Evolutionary conservation across 2,797 vertebrate species (phyloP).

Genomic region (Acrossocheilus wenchowensis): DNA sequence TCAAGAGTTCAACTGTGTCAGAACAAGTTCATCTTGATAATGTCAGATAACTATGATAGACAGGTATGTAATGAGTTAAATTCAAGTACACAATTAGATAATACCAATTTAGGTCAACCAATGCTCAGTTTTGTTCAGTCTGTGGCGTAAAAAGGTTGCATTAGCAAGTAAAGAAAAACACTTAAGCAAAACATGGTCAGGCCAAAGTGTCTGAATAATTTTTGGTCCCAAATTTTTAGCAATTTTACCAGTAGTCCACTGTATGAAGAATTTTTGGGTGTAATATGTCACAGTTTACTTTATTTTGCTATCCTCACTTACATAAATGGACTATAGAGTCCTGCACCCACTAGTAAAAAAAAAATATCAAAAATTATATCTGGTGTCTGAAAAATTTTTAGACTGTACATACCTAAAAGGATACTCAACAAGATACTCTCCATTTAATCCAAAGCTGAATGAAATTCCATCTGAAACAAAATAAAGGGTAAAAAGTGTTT

Average conservation of each 20-base stretch:
- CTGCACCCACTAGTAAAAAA: background rate
- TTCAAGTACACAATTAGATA: background rate
- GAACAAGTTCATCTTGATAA: background rate
- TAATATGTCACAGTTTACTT: too few relatives aligned
- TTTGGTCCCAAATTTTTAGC: too few relatives aligned
- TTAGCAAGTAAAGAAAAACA: too few relatives aligned
- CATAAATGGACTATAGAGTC: background rate
- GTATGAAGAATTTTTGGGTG: too few relatives aligned
- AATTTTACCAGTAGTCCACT: too few relatives aligned
- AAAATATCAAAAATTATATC: background rate
- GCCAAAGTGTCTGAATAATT: too few relatives aligned
- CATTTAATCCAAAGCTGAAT: constrained; percentile 8
- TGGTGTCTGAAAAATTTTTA: background rate
- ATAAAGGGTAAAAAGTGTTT: constrained; percentile 42
- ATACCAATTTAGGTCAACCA: background rate
- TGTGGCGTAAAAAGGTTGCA: too few relatives aligned
- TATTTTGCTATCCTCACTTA: background rate
- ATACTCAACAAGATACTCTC: background rate
- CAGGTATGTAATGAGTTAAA: background rate
- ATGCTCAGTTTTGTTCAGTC: background rate
- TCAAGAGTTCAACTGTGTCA: background rate
- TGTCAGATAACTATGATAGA: background rate
- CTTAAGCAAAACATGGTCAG: too few relatives aligned
- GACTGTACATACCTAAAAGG: background rate
- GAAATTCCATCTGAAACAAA: background rate